These are phyloP conservation scores for Acipenser oxyrinchus DNA, from an alignment of 2,797 vertebrate species.

Conservation along the genomic window DNA sequence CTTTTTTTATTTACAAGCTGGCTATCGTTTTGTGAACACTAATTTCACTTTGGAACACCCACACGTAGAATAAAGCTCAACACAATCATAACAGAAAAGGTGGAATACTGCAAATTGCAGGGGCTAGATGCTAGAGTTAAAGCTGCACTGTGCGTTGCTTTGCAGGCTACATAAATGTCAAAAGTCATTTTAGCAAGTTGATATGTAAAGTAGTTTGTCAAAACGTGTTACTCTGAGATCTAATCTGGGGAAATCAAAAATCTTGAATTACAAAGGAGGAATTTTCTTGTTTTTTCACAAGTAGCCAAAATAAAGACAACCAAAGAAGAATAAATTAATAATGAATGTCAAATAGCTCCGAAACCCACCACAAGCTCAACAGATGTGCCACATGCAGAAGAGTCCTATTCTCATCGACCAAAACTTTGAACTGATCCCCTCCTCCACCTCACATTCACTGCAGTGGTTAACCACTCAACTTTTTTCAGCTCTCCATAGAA, in stretches of 20 bases:
- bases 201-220: slow-evolving; percentile 7
- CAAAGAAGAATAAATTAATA: background rate
- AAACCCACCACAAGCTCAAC: slow-evolving; percentile 8
- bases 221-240: slow-evolving; percentile 8
- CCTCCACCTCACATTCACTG: slow-evolving; percentile 5
- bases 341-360: slow-evolving; percentile 11
- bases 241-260: slow-evolving; percentile 8
- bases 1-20: too few relatives aligned
- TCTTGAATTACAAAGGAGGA: slow-evolving; percentile 4
- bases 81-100: too few relatives aligned
- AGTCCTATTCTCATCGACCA: background rate
- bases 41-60: too few relatives aligned
- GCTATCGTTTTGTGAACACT: too few relatives aligned
- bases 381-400: slow-evolving; percentile 10
- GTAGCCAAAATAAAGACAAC: background rate
- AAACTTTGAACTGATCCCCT: slow-evolving; percentile 26
- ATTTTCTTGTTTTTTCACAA: background rate
- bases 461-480: slow-evolving; percentile 15
- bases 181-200: slow-evolving; percentile 5
- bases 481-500: background rate
- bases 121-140: too few relatives aligned
- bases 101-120: too few relatives aligned
- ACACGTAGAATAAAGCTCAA: too few relatives aligned
- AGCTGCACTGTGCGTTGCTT: slow-evolving; percentile 3
- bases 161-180: slow-evolving; percentile 7